Evolutionary conservation across 1,140 invertebrate species (phyloP).

Genomic region (Nomia melanderi): DNA sequence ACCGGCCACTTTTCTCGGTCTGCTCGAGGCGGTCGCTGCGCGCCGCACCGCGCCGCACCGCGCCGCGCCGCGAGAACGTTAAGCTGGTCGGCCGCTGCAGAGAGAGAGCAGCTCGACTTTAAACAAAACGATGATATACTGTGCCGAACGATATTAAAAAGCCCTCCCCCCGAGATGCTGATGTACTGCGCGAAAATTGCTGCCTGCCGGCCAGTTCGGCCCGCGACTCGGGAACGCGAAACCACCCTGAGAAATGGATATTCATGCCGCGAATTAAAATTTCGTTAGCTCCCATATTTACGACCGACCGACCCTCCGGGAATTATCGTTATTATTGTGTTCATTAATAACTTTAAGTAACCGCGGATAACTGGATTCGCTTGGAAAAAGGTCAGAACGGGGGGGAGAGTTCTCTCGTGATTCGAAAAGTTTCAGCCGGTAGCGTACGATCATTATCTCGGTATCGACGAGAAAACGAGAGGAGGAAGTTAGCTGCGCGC

Average conservation of each 20-base stretch:
- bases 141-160: constrained; percentile 44
- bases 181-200: constrained; percentile 45
- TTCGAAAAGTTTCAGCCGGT: no score
- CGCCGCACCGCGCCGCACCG: no score
- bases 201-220: constrained; percentile 8
- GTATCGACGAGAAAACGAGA: no score
- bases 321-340: background rate
- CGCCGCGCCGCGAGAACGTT: constrained; percentile 28
- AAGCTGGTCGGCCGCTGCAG: background rate
- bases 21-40: constrained; percentile 16
- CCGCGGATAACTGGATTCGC: no score
- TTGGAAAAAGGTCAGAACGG: no score
- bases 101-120: constrained; percentile 17
- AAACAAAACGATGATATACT: constrained; percentile 46
- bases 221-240: background rate
- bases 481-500: no score
- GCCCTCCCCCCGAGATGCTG: background rate
- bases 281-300: background rate
- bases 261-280: background rate
- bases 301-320: background rate
- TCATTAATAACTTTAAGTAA: no score
- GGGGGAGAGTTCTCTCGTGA: no score
- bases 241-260: background rate
- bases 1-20: constrained; percentile 52
- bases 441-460: no score